These are phyloP conservation scores for Drosophila kanapiae DNA, from an alignment of 1,140 invertebrate species.

Conservation along the genomic window DNA sequence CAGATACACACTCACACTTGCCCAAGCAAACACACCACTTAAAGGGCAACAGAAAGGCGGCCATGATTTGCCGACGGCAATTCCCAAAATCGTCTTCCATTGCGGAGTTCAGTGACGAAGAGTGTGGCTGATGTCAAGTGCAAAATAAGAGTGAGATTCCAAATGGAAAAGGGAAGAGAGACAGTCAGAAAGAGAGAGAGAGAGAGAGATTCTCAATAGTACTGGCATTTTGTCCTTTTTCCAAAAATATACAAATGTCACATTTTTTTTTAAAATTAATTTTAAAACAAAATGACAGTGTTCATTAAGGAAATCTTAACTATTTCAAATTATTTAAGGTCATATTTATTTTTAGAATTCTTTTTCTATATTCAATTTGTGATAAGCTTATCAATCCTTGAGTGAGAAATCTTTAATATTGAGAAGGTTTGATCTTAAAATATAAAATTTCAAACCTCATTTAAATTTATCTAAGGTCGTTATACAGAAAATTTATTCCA, in stretches of 20 bases:
- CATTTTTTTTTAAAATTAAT: background rate
- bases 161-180: background rate
- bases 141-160: conserved; percentile 1
- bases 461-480: background rate
- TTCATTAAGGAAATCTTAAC: no score
- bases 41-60: conserved; percentile 39
- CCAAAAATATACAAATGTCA: no score
- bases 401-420: no score
- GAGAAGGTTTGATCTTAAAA: no score
- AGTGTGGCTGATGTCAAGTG: conserved; percentile 69
- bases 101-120: conserved; percentile 34
- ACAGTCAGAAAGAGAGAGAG: conserved; percentile 2
- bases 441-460: background rate
- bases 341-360: no score
- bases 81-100: conserved; percentile 58
- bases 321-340: no score
- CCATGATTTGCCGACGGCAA: conserved; percentile 80
- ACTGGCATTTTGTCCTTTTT: conserved; percentile 6
- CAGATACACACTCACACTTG: conserved; percentile 6
- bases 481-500: background rate
- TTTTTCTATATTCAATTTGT: no score
- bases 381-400: no score
- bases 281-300: background rate
- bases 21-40: conserved; percentile 40
- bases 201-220: background rate